Base-by-base conservation (phyloP, 2,888 invertebrate species). In the Leucania comma region DNA sequence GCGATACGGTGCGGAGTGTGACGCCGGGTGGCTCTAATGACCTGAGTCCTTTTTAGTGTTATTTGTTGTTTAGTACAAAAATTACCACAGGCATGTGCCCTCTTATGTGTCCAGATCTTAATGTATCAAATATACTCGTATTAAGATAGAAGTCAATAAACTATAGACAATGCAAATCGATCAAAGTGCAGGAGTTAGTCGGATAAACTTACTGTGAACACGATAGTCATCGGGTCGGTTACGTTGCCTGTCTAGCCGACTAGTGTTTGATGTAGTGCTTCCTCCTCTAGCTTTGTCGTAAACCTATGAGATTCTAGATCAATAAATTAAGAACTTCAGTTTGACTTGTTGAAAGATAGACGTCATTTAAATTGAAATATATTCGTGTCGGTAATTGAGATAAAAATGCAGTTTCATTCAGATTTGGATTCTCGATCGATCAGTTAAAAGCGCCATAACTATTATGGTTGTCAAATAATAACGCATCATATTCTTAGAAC, bases 101-200 rank as follows among this genome's bases (percentile, higher is more conserved):
- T 14, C 17, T 20, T 42, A 42, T 5, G 14, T 54, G 38, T 57
- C 14, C 38, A 2, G 12, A 14, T 38, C 14, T 38, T 14, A 38
- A 38, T 35, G 35, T 35, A 35, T n/a, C 35, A 32, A 32, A 32
- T n/a, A n/a, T n/a, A n/a, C n/a, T n/a, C n/a, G n/a, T 29, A 29
- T 29, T 29, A 29, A 29, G 29, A 3, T 29, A 4, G 29, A 29
- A 29, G 29, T 29, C 50, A 64, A 59, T 63, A 53, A 53, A 42
- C 54, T 60, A 22, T 51, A 5, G 22, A 59, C 26, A 51, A 82
- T 78, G 65, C 61, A 71, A 82, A 71, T 71, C 48, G 57, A 65
- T 81, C 54, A 58, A 63, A 70, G 38, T 78, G 50, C 48, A 46
- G 20, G 51, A 56, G 63, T 67, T 56, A 56, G 78, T 65, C 54